Percentiles rank a stretch among this genome's conserved stretches.
Evolutionary conservation across 2,888 invertebrate species (phyloP).

Genomic region (Gasteruption jaculator): DNA sequence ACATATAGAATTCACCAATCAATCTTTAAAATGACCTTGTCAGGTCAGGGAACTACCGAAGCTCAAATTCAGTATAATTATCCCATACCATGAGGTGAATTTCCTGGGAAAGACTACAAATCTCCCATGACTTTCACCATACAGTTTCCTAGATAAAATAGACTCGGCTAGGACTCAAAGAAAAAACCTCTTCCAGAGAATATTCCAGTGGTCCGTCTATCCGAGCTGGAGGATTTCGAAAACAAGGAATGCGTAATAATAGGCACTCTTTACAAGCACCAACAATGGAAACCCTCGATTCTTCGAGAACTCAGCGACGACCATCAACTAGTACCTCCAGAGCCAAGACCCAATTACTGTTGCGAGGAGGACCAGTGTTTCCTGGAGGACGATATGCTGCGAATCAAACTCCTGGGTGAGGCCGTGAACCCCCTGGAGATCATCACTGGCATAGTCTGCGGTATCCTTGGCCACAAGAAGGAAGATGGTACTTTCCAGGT

Average conservation of each 20-base stretch:
- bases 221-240: slow-evolving; percentile 69
- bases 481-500: slow-evolving; percentile 41
- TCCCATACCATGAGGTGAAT: too few species aligned
- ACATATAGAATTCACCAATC: too few species aligned
- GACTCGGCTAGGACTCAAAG: too few species aligned
- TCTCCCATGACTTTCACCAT: too few species aligned
- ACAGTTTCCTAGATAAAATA: too few species aligned
- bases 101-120: too few species aligned
- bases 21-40: too few species aligned
- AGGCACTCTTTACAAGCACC: slow-evolving; percentile 90
- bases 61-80: too few species aligned
- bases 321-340: slow-evolving; percentile 75
- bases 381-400: slow-evolving; percentile 88
- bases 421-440: slow-evolving; percentile 59
- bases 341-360: slow-evolving; percentile 67
- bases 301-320: slow-evolving; percentile 89
- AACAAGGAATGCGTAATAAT: slow-evolving; percentile 72
- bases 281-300: slow-evolving; percentile 88
- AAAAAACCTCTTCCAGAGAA: slow-evolving; percentile 28
- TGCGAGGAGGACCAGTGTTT: slow-evolving; percentile 78
- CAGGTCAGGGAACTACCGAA: too few species aligned
- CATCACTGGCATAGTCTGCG: slow-evolving; percentile 85
- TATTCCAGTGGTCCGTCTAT: slow-evolving; percentile 56
- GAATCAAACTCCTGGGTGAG: slow-evolving; percentile 73
- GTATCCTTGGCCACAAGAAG: slow-evolving; percentile 61